phyloP scores from a whole-genome alignment of 2,797 vertebrate genomes.

The Erpetoichthys calabaricus region DNA sequence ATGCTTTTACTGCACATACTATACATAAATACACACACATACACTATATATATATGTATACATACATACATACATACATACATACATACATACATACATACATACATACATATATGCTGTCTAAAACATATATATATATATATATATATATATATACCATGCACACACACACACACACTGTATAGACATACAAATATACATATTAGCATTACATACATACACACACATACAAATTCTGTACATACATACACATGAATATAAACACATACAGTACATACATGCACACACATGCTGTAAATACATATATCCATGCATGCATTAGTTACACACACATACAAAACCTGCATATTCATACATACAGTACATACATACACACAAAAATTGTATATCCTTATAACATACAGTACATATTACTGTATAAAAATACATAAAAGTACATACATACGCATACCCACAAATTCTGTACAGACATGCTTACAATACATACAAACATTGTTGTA shows the following conservation, averaged over 20 bases:
- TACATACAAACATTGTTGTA: too few species aligned
- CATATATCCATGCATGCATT: not conserved
- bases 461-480: too few species aligned
- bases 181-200: conserved; percentile 16
- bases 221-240: conserved; percentile 1
- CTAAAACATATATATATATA: not conserved
- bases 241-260: conserved; percentile 3
- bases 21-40: not conserved
- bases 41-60: too few species aligned
- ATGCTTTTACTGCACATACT: too few species aligned
- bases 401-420: not conserved
- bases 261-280: conserved; percentile 4
- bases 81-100: not conserved
- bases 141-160: not conserved
- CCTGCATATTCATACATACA: not conserved
- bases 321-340: conserved; percentile 11
- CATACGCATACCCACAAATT: too few species aligned
- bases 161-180: not conserved
- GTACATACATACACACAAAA: conserved; percentile 7
- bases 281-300: conserved; percentile 10
- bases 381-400: conserved; percentile 6
- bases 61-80: not conserved
- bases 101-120: not conserved
- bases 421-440: not conserved
- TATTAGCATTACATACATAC: conserved; percentile 13